Evolutionary conservation across 2,888 invertebrate genomes (phyloP), one percentile per base, ranked within the genome.

Genomic region (Apamea anceps): DNA sequence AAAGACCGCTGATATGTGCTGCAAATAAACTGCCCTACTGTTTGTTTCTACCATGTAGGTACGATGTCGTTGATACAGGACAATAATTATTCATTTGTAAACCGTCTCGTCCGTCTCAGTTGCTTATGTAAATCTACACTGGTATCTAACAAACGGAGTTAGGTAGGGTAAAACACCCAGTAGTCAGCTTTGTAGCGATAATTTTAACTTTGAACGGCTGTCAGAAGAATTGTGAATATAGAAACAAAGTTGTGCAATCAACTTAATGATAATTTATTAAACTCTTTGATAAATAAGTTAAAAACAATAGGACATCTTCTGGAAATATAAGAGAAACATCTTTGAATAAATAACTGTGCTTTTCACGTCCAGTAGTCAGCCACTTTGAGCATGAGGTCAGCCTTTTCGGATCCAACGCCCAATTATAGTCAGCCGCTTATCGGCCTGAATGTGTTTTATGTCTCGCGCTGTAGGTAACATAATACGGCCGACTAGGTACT

Each of bases 21-120:
- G 70, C 8, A 51, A 70, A 51, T 70, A 13, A 32, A 25, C 15
- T 25, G 21, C 7, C 6, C 21, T 70, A 48, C 21, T 28, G 12
- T 12, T 68, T 45, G 45, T 68, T 28, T 28, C 18, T 68, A 21
- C 45, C 10, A 18, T 45, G 18, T n/a, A n/a, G n/a, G n/a, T 67
- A 25, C n/a, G 67, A n/a, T 42, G n/a, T 42, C n/a, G 25, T 15
- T 60, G 60, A 13, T n/a, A 60, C 13, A 60, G 25, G 60, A 12
- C 60, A n/a, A 60, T 60, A n/a, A 60, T 60, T 60, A 60, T 60
- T n/a, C 60, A n/a, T 60, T 60, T 60, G 13, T 60, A n/a, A 60
- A 60, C n/a, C 60, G n/a, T n/a, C 60, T 60, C n/a, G 66, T 25
- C 15, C 37, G 37, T 66, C 37, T 66, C 37, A 66, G 21, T 15